Evolutionary conservation across 2,113 vertebrate genomes (phyloP), one percentile per base, ranked within the genome.

Genomic region (Hydrochoerus hydrochaeris): DNA sequence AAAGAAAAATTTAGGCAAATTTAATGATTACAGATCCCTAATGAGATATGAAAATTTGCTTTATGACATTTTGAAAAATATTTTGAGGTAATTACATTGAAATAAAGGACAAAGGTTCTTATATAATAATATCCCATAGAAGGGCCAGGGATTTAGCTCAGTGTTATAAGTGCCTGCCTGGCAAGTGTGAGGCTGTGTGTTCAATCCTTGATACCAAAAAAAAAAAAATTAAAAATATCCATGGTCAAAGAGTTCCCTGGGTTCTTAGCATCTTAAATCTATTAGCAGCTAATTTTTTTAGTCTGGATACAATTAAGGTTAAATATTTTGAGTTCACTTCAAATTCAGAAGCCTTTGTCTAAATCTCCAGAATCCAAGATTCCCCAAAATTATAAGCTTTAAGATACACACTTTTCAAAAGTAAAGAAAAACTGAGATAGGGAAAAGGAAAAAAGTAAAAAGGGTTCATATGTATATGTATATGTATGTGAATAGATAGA

Each of bases 41-140:
- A 57, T 52, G 63, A 96, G 35, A 69, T 49, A 60, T 73, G 62
- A 95, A 93, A 92, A 5, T 30, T 67, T 44, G 26, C 89, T 84
- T 88, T 94, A 93, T 65, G 57, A 69, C 88, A 88, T 60, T 95
- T 85, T 62, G 13, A 78, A 90, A 91, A 84, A 49, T 78, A 62
- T 86, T 97, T 95, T 91, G 44, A 80, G 38, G 32, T 73, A 75
- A 44, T 97, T 85, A 73, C 35, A 91, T 91, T 89, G 28, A 60
- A 86, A 58, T 19, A 16, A 97, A 84, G 90, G 30, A 22, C 41
- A 4, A 88, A 16, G 8, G 9, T 85, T 75, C 49, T 96, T 85
- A 41, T 7, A 92, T 10, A 60, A 95, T 94, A 84, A 57, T 73
- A 73, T 89, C 32, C 26, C 28, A 44, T 90, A 8, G 6, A 52